These are phyloP conservation scores for Hybognathus amarus DNA, from an alignment of 2,797 vertebrate genomes.

Conservation along the genomic window DNA sequence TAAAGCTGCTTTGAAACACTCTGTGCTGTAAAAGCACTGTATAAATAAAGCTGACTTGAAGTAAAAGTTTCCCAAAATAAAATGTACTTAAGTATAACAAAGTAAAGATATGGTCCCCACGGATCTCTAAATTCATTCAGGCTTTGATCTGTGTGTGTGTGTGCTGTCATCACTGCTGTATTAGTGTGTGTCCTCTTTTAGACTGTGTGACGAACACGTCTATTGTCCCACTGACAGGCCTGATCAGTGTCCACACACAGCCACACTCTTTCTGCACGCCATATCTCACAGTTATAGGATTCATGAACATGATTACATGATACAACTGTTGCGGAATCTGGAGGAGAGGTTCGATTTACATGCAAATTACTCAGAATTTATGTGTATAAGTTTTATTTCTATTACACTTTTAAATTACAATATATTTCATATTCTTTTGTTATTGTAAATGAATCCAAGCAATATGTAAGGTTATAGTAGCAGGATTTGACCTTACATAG, in stretches of 20 bases:
- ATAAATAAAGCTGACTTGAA: too few relatives aligned
- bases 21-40: too few relatives aligned
- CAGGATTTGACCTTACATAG: background rate
- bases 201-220: constrained; percentile 30
- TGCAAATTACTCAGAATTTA: background rate
- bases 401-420: background rate
- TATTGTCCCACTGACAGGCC: constrained; percentile 44
- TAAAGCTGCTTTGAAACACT: too few relatives aligned
- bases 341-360: background rate
- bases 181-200: constrained; percentile 28
- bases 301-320: background rate
- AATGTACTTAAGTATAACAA: background rate
- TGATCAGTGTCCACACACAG: constrained; percentile 33
- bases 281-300: background rate
- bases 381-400: too few relatives aligned
- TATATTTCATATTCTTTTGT: background rate
- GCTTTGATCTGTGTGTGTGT: background rate
- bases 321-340: background rate
- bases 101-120: background rate
- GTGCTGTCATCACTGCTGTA: constrained; percentile 21
- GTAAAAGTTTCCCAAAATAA: too few relatives aligned
- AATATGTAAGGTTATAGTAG: background rate
- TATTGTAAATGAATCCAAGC: background rate
- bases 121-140: background rate
- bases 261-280: constrained; percentile 15